Evolutionary conservation across 2,888 invertebrate genomes (phyloP), one percentile per base, ranked within the genome.

Genomic region (Papilio elwesi): DNA sequence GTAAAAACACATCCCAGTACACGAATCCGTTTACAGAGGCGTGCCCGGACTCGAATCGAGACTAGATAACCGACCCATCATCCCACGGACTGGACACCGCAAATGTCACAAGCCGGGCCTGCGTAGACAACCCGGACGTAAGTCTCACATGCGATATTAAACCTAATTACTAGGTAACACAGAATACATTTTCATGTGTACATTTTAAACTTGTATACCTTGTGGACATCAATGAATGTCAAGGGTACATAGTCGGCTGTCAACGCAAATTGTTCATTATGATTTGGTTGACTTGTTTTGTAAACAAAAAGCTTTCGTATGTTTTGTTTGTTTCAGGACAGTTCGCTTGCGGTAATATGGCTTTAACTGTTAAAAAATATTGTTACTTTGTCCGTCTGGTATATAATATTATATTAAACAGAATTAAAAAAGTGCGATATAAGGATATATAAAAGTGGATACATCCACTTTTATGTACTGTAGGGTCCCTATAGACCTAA

Each of bases 211-310:
- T 74, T 76, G 76, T 83, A 75, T 51, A 76, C 36, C 75, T 72
- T 64, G 59, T 26, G 75, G 73, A 65, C 78, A 75, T 80, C 78
- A 80, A 82, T 86, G 86, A 89, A 89, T 90, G 90, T 88, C 89
- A 89, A 90, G 89, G 86, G 84, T 84, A 85, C 80, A 69, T n/a
- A 80, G 68, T 48, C 51, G 26, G 71, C 59, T 67, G 66, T 71
- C 67, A 49, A 67, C 67, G 43, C 16, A 16, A 6, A 38, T 62
- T 43, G 43, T 9, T 43, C n/a, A 43, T 59, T 59, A 59, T 15
- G n/a, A 59, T 59, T 59, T 59, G 38, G n/a, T 59, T n/a, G 43
- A 59, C n/a, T 59, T 59, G 43, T 43, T 43, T 62, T 43, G 43
- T 62, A 62, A 59, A 59, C 59, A 59, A 59, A 15, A 43, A 59